Evolutionary conservation across 1,140 invertebrate genomes (phyloP).

Genomic region (Brachionus rubens): DNA sequence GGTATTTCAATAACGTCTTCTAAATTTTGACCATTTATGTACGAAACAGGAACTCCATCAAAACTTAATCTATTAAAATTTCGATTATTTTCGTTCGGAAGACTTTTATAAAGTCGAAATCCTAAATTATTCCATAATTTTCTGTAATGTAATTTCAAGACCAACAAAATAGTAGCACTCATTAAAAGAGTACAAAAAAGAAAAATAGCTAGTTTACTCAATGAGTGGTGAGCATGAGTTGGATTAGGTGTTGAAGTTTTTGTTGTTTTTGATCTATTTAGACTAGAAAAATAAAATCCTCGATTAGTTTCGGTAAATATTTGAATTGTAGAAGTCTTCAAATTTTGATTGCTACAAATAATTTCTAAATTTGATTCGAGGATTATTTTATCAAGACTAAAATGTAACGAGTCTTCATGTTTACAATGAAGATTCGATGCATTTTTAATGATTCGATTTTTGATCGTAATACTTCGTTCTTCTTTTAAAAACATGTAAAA

Average conservation of each 20-base stretch:
- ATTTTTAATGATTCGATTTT: background rate
- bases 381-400: background rate
- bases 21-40: background rate
- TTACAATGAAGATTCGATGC: background rate
- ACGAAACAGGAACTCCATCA: background rate
- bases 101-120: constrained; percentile 18
- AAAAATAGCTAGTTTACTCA: constrained; percentile 3
- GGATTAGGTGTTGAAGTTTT: background rate
- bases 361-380: background rate
- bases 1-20: background rate
- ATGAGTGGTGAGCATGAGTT: background rate
- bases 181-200: background rate
- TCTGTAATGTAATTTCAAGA: background rate
- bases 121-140: constrained; percentile 3
- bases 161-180: constrained; percentile 1
- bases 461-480: background rate
- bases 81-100: background rate
- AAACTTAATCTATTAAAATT: constrained; percentile 4
- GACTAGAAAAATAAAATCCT: background rate
- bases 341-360: background rate
- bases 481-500: constrained; percentile 8
- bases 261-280: background rate
- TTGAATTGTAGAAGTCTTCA: background rate
- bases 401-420: background rate
- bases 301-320: background rate